These are phyloP conservation scores for Thamnophis elegans DNA, from an alignment of 2,797 vertebrate species.

Conservation along the genomic window DNA sequence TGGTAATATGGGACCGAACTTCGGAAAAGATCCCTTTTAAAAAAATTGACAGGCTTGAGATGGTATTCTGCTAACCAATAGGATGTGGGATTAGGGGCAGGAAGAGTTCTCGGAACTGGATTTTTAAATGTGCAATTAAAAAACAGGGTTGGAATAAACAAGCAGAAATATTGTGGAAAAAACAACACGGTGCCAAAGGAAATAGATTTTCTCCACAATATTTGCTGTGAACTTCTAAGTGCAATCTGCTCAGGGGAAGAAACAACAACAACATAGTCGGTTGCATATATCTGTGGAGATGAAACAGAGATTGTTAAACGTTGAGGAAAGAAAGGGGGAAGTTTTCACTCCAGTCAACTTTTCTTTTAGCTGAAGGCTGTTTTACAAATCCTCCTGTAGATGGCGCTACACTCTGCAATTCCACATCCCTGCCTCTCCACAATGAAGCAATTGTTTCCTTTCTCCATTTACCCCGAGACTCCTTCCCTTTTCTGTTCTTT, in stretches of 20 bases:
- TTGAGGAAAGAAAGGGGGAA: conserved; percentile 30
- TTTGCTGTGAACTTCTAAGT: accelerated
- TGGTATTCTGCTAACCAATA: conserved; percentile 44
- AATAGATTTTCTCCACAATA: accelerated
- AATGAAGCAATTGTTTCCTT: conserved; percentile 83
- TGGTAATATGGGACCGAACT: not conserved
- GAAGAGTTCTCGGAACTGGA: conserved; percentile 50
- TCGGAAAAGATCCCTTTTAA: not conserved
- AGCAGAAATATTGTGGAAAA: conserved; percentile 21
- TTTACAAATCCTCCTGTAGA: conserved; percentile 84
- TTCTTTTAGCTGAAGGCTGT: conserved; percentile 28
- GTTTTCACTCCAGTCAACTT: not conserved
- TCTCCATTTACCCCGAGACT: conserved; percentile 67
- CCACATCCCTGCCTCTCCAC: conserved; percentile 66
- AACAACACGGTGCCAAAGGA: conserved; percentile 24
- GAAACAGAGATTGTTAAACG: not conserved
- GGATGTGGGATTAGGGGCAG: conserved; percentile 48
- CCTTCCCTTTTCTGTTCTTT: conserved; percentile 68
- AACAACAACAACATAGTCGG: not conserved
- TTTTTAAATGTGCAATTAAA: conserved; percentile 44
- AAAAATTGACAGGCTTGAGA: not conserved
- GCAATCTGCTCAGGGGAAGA: accelerated
- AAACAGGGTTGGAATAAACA: conserved; percentile 50
- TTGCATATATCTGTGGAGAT: not conserved
- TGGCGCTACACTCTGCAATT: conserved; percentile 90